A percentile compares a stretch with the other conserved stretches of the same genome.
These are phyloP conservation scores for Loripinus fragilis DNA, from an alignment of 2,888 invertebrate species.

Conservation along the genomic window DNA sequence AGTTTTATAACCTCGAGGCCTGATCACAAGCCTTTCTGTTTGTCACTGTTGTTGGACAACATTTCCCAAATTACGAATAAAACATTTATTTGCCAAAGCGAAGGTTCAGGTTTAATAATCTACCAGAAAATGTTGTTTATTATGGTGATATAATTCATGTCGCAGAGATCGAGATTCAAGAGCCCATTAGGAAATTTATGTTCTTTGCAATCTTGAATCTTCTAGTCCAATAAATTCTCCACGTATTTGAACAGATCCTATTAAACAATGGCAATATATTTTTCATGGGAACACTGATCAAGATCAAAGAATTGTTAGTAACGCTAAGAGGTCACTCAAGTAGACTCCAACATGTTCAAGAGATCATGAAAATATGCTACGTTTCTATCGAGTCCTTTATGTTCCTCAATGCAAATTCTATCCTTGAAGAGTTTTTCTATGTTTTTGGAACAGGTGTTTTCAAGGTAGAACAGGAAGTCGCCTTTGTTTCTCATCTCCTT, in stretches of 20 bases:
- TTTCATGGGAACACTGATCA: slow-evolving; percentile 3
- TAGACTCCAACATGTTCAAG: neutral
- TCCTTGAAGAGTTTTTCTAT: neutral
- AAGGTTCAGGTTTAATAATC: too few relatives aligned
- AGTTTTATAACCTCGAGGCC: too few relatives aligned
- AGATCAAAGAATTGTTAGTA: neutral
- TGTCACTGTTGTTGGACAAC: too few relatives aligned
- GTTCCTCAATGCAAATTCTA: neutral
- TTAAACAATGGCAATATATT: slow-evolving; percentile 18
- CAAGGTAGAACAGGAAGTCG: too few relatives aligned
- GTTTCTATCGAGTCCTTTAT: neutral
- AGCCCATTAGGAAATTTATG: slow-evolving; percentile 1
- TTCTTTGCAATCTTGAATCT: neutral
- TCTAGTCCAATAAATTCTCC: neutral
- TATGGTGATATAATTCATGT: slow-evolving; percentile 12
- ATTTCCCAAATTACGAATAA: too few relatives aligned
- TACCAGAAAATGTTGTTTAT: slow-evolving; percentile 1
- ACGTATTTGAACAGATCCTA: slow-evolving; percentile 11
- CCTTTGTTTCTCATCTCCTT: too few relatives aligned
- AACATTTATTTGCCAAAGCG: too few relatives aligned
- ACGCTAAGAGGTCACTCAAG: neutral
- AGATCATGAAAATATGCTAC: neutral
- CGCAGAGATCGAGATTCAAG: neutral
- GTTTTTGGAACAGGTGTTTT: too few relatives aligned
- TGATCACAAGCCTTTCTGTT: too few relatives aligned